Conservation (phyloP, 2,888 invertebrate species). For the Rutpela maculata region DNA sequence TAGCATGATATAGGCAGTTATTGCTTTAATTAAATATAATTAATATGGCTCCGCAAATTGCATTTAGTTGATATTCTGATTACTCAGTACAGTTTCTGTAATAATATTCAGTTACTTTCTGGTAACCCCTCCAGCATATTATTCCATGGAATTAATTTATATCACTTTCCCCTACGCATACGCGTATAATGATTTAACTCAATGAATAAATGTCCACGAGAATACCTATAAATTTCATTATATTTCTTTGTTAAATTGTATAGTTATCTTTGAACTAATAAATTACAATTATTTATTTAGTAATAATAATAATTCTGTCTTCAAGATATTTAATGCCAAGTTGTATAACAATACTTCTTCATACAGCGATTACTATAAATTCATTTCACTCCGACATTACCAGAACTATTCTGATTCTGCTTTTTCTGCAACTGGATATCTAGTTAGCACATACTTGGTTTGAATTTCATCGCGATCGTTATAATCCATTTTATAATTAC, state of each 20-base stretch:
- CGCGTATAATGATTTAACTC: not conserved
- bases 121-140: not conserved
- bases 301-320: conserved; percentile 1
- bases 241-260: conserved; percentile 7
- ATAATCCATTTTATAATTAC: not conserved
- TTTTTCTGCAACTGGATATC: not conserved
- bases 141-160: not conserved
- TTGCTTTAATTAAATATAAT: too few relatives aligned
- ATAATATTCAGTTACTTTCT: too few relatives aligned
- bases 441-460: not conserved
- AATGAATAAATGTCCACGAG: not conserved
- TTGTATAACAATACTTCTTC: not conserved
- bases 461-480: not conserved
- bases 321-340: conserved; percentile 3
- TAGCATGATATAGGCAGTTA: too few relatives aligned
- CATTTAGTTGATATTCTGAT: too few relatives aligned
- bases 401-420: not conserved
- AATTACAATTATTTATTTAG: conserved; percentile 1
- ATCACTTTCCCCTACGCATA: not conserved
- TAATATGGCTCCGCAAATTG: too few relatives aligned
- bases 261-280: not conserved
- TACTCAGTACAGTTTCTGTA: too few relatives aligned
- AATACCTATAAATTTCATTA: not conserved
- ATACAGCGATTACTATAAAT: conserved; percentile 7
- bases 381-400: not conserved